phyloP scores from a whole-genome alignment of 2,113 vertebrate species.

The Thymallus thymallus region DNA sequence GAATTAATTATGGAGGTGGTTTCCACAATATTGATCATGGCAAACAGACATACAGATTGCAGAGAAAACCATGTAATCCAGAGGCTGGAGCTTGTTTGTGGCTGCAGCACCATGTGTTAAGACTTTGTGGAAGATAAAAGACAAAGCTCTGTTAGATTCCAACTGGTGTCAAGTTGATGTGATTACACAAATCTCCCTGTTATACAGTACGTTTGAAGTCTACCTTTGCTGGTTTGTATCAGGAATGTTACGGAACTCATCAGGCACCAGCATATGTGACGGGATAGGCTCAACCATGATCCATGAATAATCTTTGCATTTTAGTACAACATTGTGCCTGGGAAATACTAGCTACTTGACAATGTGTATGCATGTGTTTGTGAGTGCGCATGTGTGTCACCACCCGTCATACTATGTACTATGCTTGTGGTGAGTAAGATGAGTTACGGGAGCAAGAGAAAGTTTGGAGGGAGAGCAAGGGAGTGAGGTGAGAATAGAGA shows the following conservation, averaged over 20 bases:
- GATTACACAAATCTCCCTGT: no score
- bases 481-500: constrained; percentile 31
- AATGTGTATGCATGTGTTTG: constrained; percentile 1
- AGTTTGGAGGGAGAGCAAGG: neutral
- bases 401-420: neutral
- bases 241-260: no score
- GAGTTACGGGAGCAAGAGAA: neutral
- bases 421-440: neutral
- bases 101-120: constrained; percentile 4
- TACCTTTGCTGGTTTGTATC: no score
- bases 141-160: neutral
- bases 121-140: constrained; percentile 10
- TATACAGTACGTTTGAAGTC: no score
- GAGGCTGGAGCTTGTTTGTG: constrained; percentile 31
- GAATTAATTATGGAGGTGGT: constrained; percentile 63
- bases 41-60: constrained; percentile 62
- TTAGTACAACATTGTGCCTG: constrained; percentile 21
- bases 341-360: constrained; percentile 49
- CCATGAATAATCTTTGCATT: no score
- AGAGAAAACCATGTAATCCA: constrained; percentile 34
- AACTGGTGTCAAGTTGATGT: neutral
- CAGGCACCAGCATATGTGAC: no score
- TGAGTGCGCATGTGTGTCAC: neutral
- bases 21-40: constrained; percentile 68
- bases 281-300: no score